Percentiles rank a stretch among this genome's conserved stretches.
Conservation (phyloP, 2,797 vertebrate species). For the Falco biarmicus region DNA sequence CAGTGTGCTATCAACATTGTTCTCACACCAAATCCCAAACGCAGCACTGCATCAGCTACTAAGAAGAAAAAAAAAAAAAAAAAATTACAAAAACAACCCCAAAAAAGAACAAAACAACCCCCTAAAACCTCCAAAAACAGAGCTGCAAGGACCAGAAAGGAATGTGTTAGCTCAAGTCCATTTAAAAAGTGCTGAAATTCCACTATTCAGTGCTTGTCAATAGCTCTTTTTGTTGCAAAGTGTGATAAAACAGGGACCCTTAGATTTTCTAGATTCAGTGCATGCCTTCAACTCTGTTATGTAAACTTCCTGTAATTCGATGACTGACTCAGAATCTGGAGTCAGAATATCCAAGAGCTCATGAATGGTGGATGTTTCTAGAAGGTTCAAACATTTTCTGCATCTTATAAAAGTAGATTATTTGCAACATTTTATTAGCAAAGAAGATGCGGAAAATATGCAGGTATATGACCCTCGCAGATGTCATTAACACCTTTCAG, state of each 20-base stretch:
- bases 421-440: background rate
- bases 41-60: no score
- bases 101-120: accelerated
- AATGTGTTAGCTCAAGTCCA: background rate
- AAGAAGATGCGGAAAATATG: background rate
- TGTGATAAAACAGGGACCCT: background rate
- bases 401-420: background rate
- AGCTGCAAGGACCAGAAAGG: background rate
- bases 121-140: background rate
- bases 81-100: background rate
- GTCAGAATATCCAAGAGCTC: background rate
- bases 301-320: background rate
- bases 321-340: background rate
- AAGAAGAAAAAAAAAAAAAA: background rate
- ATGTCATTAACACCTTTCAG: background rate
- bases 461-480: background rate
- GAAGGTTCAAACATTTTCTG: background rate
- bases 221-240: background rate
- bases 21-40: no score
- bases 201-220: background rate
- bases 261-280: background rate
- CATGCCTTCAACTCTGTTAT: background rate
- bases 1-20: no score
- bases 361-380: background rate
- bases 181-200: background rate